Percentiles rank a stretch among this genome's conserved stretches.
These are phyloP conservation scores for Phaenicophaeus curvirostris DNA, from an alignment of 2,797 vertebrate genomes.

Conservation along the genomic window DNA sequence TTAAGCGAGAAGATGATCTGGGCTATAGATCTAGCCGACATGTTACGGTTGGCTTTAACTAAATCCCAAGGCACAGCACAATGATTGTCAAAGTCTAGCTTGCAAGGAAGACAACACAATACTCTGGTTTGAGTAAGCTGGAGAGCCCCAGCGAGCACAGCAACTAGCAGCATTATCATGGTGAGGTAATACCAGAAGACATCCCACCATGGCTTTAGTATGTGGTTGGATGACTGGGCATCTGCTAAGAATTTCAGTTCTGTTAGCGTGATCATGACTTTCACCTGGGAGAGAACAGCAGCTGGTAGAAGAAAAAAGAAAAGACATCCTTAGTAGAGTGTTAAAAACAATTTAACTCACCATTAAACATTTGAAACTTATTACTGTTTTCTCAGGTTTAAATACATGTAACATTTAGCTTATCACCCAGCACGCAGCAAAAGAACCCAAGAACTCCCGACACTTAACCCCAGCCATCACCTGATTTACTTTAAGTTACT, in stretches of 20 bases:
- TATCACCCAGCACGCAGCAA: not conserved
- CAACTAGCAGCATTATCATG: conserved; percentile 84
- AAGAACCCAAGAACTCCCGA: not conserved
- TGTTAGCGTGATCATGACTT: conserved; percentile 84
- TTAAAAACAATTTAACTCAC: not conserved
- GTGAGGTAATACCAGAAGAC: conserved; percentile 87
- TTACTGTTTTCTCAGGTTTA: not conserved
- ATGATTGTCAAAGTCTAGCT: conserved; percentile 80
- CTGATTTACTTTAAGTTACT: not conserved
- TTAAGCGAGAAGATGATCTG: conserved; percentile 58
- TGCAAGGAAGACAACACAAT: conserved; percentile 84
- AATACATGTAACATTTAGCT: not conserved
- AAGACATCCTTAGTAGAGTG: not conserved
- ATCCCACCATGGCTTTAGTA: conserved; percentile 86
- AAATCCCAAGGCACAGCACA: conserved; percentile 81
- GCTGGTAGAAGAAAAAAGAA: conserved; percentile 60
- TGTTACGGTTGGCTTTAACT: conserved; percentile 67
- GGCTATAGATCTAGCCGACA: conserved; percentile 43
- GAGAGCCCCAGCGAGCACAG: conserved; percentile 81
- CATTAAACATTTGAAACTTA: not conserved
- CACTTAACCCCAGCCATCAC: not conserved
- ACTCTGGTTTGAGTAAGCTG: conserved; percentile 84
- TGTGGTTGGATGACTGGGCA: conserved; percentile 82
- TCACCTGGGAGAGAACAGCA: conserved; percentile 60
- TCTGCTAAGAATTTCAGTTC: conserved; percentile 84